phyloP scores from a whole-genome alignment of 2,797 vertebrate species.

The Coranthus polyacanthus region DNA sequence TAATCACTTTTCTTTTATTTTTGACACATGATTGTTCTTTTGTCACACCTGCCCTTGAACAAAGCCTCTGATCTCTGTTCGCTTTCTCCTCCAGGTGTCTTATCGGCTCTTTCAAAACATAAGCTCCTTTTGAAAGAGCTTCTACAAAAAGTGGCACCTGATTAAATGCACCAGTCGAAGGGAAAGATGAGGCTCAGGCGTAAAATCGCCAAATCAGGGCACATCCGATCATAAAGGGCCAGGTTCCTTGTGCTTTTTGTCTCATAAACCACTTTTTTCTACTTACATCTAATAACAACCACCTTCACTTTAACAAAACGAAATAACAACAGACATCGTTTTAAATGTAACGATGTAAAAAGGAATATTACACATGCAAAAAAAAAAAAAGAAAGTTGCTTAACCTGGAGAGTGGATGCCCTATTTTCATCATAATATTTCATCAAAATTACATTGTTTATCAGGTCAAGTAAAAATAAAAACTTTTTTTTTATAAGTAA shows the following conservation, averaged over 20 bases:
- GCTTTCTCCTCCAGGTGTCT: not conserved
- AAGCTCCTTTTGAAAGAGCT: slow-evolving; percentile 3
- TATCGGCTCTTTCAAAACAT: slow-evolving; percentile 13
- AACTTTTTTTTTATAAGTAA: not conserved
- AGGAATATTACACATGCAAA: too few relatives aligned
- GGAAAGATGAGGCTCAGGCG: not conserved
- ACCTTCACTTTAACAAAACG: not conserved
- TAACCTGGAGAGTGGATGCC: too few relatives aligned
- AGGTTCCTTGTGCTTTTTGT: not conserved
- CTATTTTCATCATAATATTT: not conserved
- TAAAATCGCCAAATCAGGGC: not conserved
- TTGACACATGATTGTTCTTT: slow-evolving; percentile 13
- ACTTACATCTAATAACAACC: not conserved
- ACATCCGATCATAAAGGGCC: not conserved
- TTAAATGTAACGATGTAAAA: too few relatives aligned
- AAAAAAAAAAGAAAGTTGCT: too few relatives aligned
- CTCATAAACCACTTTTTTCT: not conserved
- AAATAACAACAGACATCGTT: not conserved
- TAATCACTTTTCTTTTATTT: slow-evolving; percentile 28
- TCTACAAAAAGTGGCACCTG: not conserved
- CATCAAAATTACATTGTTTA: not conserved
- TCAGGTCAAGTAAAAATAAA: not conserved
- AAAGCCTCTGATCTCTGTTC: slow-evolving; percentile 7
- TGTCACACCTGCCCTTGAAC: not conserved
- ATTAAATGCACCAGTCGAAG: not conserved